These are phyloP conservation scores for Charadrius vociferus DNA, from an alignment of 2,113 vertebrate species.

Conservation along the genomic window DNA sequence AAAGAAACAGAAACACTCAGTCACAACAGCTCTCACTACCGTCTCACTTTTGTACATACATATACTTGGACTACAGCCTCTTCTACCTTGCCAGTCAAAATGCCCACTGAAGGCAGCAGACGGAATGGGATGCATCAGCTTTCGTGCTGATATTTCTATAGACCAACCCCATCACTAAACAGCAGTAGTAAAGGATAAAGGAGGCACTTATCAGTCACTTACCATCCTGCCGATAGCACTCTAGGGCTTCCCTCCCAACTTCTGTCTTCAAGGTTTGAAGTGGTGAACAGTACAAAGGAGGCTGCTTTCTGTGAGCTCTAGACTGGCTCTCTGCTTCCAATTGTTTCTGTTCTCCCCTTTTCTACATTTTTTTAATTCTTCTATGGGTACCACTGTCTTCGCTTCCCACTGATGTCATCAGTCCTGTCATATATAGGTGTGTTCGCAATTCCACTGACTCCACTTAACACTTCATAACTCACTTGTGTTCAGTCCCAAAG, in stretches of 20 bases:
- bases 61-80: not conserved
- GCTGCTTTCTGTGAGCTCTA: not conserved
- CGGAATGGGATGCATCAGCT: not conserved
- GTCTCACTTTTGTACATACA: too few relatives aligned
- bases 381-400: conserved; percentile 57
- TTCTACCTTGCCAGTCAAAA: not conserved
- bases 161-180: not conserved
- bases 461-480: conserved; percentile 61
- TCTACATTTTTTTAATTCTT: conserved; percentile 39
- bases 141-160: not conserved
- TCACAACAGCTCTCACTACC: not conserved
- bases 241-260: not conserved
- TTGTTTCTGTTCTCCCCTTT: conserved; percentile 28
- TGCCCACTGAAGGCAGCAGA: not conserved
- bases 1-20: not conserved
- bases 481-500: conserved; percentile 6
- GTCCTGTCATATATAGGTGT: conserved; percentile 45
- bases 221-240: not conserved
- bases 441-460: conserved; percentile 52
- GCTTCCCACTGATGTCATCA: conserved; percentile 64
- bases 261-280: not conserved
- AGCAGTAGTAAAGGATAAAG: not conserved
- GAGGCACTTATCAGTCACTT: not conserved
- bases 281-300: not conserved
- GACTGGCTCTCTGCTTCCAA: not conserved